A percentile compares a stretch with the other conserved stretches of the same genome.
phyloP scores from a whole-genome alignment of 1,140 invertebrate genomes.

The Argopecten irradians region DNA sequence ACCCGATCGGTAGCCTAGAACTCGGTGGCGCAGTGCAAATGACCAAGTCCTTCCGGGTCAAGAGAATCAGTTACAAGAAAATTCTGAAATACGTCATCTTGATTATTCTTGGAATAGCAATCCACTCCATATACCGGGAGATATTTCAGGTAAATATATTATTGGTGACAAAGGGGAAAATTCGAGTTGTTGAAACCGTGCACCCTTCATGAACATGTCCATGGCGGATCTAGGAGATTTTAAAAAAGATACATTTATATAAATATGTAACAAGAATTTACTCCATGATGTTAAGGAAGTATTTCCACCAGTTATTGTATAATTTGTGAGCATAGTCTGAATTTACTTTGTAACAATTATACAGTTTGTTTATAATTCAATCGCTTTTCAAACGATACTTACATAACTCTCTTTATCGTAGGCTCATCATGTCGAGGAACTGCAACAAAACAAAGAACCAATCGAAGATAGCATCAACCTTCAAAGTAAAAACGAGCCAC shows the following conservation, averaged over 20 bases:
- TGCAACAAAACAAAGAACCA: background rate
- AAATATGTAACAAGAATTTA: too few relatives aligned
- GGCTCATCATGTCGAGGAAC: background rate
- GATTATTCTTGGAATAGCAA: constrained; percentile 30
- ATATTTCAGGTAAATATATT: constrained; percentile 39
- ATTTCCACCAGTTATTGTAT: too few relatives aligned
- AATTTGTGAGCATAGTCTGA: too few relatives aligned
- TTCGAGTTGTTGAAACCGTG: background rate
- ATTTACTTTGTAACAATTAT: too few relatives aligned
- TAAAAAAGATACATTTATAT: too few relatives aligned
- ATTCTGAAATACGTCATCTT: constrained; percentile 45
- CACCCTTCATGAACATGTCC: background rate
- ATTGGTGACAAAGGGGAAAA: background rate
- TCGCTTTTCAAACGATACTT: too few relatives aligned
- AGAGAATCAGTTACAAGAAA: constrained; percentile 37
- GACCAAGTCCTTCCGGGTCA: constrained; percentile 36
- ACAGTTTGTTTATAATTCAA: too few relatives aligned
- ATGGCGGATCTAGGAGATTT: constrained; percentile 26
- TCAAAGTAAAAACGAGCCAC: background rate
- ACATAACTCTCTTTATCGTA: background rate
- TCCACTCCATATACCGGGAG: constrained; percentile 39
- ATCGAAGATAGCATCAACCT: background rate
- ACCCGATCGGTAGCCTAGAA: constrained; percentile 39
- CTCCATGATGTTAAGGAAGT: too few relatives aligned
- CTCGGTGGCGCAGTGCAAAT: constrained; percentile 36